Evolutionary conservation across 2,888 invertebrate genomes (phyloP).

Genomic region (Leptinotarsa tumamoca): DNA sequence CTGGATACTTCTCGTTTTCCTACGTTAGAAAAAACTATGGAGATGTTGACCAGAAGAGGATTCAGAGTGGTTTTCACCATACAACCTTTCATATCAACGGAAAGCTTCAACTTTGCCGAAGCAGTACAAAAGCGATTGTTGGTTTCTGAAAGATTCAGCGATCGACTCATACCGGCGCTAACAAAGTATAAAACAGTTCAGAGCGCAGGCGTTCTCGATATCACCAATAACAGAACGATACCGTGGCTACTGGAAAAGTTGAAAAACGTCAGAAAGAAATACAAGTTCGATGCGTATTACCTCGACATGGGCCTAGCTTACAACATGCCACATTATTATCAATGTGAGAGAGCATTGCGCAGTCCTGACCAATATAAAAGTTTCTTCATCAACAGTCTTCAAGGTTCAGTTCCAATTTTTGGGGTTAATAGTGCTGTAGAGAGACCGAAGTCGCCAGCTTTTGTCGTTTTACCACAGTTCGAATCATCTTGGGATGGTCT

Average conservation of each 20-base stretch:
- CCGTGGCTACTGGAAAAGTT: constrained; percentile 84
- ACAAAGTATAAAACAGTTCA: constrained; percentile 84
- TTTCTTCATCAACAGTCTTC: constrained; percentile 75
- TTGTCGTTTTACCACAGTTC: constrained; percentile 86
- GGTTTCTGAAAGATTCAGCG: constrained; percentile 83
- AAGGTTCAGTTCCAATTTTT: constrained; percentile 69
- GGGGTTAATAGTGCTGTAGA: constrained; percentile 87
- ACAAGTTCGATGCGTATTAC: constrained; percentile 87
- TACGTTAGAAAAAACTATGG: constrained; percentile 81
- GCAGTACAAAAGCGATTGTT: constrained; percentile 81
- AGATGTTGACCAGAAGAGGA: constrained; percentile 84
- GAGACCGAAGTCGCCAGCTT: constrained; percentile 86
- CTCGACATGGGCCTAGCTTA: constrained; percentile 85
- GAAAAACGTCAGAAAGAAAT: constrained; percentile 75
- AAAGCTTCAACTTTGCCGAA: constrained; percentile 84
- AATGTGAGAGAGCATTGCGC: constrained; percentile 77
- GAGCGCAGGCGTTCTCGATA: constrained; percentile 87
- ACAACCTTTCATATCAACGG: constrained; percentile 90
- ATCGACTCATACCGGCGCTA: constrained; percentile 83
- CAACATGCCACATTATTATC: constrained; percentile 88
- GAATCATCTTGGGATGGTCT: constrained; percentile 87
- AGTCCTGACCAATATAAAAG: constrained; percentile 89
- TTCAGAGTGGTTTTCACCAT: constrained; percentile 90
- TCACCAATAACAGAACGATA: constrained; percentile 84
- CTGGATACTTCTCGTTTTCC: constrained; percentile 85